These are phyloP conservation scores for Zygothrica quintamaculata DNA, from an alignment of 2,888 invertebrate species.

Conservation along the genomic window DNA sequence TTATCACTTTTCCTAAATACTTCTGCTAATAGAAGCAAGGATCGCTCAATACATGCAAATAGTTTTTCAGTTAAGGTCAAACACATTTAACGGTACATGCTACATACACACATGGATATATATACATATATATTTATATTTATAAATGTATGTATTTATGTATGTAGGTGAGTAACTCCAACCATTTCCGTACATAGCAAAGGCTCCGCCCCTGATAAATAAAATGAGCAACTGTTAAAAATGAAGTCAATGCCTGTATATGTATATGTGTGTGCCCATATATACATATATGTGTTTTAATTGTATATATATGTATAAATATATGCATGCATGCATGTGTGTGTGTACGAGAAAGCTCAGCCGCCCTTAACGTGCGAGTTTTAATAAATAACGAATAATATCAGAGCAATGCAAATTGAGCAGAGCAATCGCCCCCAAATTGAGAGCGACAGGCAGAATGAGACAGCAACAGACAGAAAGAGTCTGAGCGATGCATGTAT, in stretches of 20 bases:
- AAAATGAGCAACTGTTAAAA: conserved; percentile 72
- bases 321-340: conserved; percentile 14
- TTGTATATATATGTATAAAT: conserved; percentile 16
- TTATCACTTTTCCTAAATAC: too few relatives aligned
- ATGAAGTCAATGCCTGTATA: conserved; percentile 68
- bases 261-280: conserved; percentile 9
- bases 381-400: conserved; percentile 78
- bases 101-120: conserved; percentile 2
- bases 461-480: conserved; percentile 3
- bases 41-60: background rate
- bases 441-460: conserved; percentile 1
- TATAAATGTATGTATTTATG: background rate
- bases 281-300: conserved; percentile 3
- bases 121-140: background rate
- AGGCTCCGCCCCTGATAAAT: conserved; percentile 70
- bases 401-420: conserved; percentile 75
- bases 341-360: conserved; percentile 40
- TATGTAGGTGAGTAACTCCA: conserved; percentile 32
- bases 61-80: conserved; percentile 10
- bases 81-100: conserved; percentile 20
- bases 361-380: conserved; percentile 66
- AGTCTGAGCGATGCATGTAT: conserved; percentile 7
- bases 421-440: conserved; percentile 21
- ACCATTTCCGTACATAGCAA: conserved; percentile 43
- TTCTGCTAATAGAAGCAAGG: too few relatives aligned